Base-by-base conservation (phyloP, 1,140 invertebrate genomes). In the Agraylea sexmaculata region DNA sequence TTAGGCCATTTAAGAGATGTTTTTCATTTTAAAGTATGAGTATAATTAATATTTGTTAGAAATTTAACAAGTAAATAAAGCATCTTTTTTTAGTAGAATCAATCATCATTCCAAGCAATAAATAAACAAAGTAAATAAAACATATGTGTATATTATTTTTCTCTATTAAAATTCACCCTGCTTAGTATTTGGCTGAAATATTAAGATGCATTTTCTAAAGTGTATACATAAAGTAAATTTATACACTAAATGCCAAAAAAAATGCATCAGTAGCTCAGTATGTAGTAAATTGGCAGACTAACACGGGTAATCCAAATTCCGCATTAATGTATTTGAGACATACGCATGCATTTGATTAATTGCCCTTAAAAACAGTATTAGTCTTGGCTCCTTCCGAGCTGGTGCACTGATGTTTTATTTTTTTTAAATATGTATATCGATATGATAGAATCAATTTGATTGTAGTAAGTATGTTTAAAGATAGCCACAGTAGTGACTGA, bases 1-100 rank as follows among this genome's bases (percentile, higher is more conserved):
- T 46, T 49, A 49, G 47, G 47, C 47, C 47, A 37, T 49, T 45
- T 11, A 40, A 35, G 42, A 45, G 40, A 45, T 25, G n/a, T 25
- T 25, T 25, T n/a, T 25, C 23, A 6, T 25, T 7, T n/a, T 7
- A 25, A 7, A 25, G n/a, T 25, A 7, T 7, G 6, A 25, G 6
- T 7, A 25, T 16, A 34, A 34, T n/a, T 34, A 27, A 2, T 11
- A 10, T 16, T 38, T 20, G 21, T 23, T 27, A 38, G 15, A 20
- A 18, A n/a, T 31, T 29, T 4, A 40, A 29, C n/a, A 28, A 27
- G 28, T 28, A 28, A 39, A 25, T 37, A n/a, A 8, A 25, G 19
- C 30, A 32, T 32, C 6, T 12, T 32, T 32, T 32, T 32, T 37
- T 27, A 27, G n/a, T 8, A 27, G n/a, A 18, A 17, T 33, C 15